Percentiles rank a stretch among this genome's conserved stretches.
These are phyloP conservation scores for Hydropotes inermis DNA, from an alignment of 2,113 vertebrate species.

Conservation along the genomic window DNA sequence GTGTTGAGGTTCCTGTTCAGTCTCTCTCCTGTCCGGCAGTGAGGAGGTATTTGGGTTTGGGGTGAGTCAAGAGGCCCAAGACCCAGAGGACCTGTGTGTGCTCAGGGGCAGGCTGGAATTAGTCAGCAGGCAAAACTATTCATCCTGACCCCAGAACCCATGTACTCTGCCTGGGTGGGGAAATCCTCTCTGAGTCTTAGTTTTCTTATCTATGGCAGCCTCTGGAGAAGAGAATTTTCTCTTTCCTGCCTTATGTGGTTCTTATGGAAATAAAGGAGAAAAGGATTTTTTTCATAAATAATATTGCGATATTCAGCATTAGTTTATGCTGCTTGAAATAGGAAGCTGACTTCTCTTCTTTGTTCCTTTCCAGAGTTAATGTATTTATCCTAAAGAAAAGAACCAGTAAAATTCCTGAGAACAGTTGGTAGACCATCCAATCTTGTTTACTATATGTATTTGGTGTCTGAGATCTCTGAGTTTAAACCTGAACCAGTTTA, in stretches of 20 bases:
- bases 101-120: background rate
- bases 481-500: background rate
- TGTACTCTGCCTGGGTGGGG: background rate
- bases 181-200: background rate
- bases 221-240: background rate
- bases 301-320: background rate
- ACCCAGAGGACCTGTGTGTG: background rate
- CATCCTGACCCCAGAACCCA: background rate
- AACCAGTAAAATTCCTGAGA: background rate
- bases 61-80: constrained; percentile 24
- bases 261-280: background rate
- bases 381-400: background rate
- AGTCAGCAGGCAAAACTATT: background rate
- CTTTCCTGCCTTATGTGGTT: background rate
- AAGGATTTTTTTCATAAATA: background rate
- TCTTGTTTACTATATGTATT: background rate
- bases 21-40: background rate
- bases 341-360: background rate
- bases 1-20: background rate
- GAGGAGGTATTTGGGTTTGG: constrained; percentile 17
- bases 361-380: background rate
- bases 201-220: background rate
- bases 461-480: background rate
- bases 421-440: too few species aligned
- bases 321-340: background rate